Base-by-base conservation (phyloP, 64 coral and sea anemone species). In the Actinia equina region DNA sequence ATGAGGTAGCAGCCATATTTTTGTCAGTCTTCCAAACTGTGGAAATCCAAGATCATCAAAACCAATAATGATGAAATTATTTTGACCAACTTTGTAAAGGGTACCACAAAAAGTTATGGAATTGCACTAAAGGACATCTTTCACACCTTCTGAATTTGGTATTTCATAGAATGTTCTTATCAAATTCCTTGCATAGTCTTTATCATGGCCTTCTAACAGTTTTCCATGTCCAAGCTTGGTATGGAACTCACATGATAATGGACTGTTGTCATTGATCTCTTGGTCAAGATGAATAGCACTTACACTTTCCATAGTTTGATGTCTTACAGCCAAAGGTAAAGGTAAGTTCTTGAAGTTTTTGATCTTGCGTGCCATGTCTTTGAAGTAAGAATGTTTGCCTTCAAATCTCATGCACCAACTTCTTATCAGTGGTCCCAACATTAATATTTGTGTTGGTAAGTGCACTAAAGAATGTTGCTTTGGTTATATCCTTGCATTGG, bases 391-490 rank as follows among this genome's bases (percentile, higher is more conserved):
- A 82, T 88, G 87, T 14, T 88, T 88, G 7, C 42, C 87, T 37
- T 88, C 59, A 82, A 63, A 27, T 3, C 87, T 19, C 87, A 88
- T 88, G 19, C 87, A 88, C 87, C 77, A 88, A 9, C 77, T 46
- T 53, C 57, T 88, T 0, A 82, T 82, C 8, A 88, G 57, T 44
- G 87, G 77, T 11, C 87, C 87, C 81, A 88, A 88, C 77, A 18
- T 62, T 7, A 82, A 14, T 16, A 88, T 65, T 46, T 88, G 87
- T 23, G 54, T 49, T 63, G 87, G 87, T 8, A 88, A 26, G 44
- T 88, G 87, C 0, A 88, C 87, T 44, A 88, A 18, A 44, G 67
- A 88, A 17, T 88, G 87, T 44, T 88, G 87, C 17, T 88, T 88
- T 9, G 87, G 87, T 22, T 67, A 16, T 25, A 69, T 82, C 27